Percentiles rank a stretch among this genome's conserved stretches.
Conservation (phyloP, 2,113 vertebrate species). For the Hyperopisus bebe region DNA sequence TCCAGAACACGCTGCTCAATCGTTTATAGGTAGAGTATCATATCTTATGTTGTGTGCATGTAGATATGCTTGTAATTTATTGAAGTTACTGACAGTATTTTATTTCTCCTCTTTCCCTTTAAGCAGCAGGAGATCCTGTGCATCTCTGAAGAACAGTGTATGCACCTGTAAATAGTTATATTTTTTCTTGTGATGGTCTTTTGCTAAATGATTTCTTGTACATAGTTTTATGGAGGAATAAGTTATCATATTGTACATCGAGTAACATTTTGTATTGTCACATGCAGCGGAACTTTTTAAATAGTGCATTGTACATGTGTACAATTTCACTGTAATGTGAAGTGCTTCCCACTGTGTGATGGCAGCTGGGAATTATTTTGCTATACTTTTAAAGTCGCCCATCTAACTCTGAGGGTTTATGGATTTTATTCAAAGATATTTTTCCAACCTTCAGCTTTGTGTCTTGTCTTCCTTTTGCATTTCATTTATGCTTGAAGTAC, state of each 20-base stretch:
- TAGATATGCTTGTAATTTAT: not conserved
- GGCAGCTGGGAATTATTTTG: not conserved
- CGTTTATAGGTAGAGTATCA: slow-evolving; percentile 60
- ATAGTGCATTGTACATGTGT: not conserved
- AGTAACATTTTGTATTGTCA: slow-evolving; percentile 6
- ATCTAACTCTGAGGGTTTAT: not conserved
- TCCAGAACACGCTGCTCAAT: slow-evolving; percentile 70
- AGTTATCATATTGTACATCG: slow-evolving; percentile 46
- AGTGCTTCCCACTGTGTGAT: not conserved
- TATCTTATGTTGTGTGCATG: not conserved
- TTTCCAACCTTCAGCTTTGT: not conserved
- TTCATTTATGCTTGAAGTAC: not conserved
- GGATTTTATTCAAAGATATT: not conserved
- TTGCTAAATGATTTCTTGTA: slow-evolving; percentile 37
- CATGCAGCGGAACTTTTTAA: not conserved
- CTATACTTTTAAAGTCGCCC: not conserved
- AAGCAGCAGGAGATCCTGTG: slow-evolving; percentile 48
- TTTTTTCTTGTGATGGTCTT: slow-evolving; percentile 17
- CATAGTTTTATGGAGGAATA: slow-evolving; percentile 43
- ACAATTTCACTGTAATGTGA: not conserved
- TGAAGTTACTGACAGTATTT: not conserved
- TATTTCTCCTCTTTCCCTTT: slow-evolving; percentile 30
- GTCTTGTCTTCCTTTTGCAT: slow-evolving; percentile 19
- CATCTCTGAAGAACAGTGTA: slow-evolving; percentile 44
- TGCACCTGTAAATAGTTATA: slow-evolving; percentile 60